Evolutionary conservation across 1,140 invertebrate species (phyloP).

Genomic region (Diplogasteroides magnus): DNA sequence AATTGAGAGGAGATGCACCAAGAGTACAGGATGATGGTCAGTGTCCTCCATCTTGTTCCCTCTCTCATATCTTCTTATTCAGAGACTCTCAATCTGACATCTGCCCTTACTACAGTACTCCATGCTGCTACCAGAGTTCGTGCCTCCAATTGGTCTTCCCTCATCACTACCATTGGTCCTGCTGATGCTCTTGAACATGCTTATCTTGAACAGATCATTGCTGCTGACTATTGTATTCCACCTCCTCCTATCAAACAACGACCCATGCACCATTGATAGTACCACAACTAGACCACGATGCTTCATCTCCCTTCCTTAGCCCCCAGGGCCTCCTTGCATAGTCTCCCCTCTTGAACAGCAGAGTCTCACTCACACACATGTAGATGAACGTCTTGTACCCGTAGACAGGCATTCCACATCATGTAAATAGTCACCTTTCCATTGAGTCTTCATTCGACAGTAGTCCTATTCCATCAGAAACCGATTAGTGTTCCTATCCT

Average conservation of each 20-base stretch:
- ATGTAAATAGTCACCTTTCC: too few relatives aligned
- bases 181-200: constrained; percentile 35
- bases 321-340: not conserved
- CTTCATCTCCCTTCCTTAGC: not conserved
- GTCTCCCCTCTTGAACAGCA: not conserved
- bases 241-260: constrained; percentile 51
- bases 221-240: constrained; percentile 39
- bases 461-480: constrained; percentile 1
- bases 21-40: constrained; percentile 44
- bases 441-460: constrained; percentile 6
- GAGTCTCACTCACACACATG: too few relatives aligned
- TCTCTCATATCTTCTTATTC: constrained; percentile 28
- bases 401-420: too few relatives aligned
- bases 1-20: constrained; percentile 47
- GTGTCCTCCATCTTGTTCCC: not conserved
- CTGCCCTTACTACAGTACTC: constrained; percentile 36
- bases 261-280: constrained; percentile 9
- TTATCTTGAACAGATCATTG: constrained; percentile 37
- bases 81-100: constrained; percentile 43
- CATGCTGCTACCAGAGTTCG: constrained; percentile 45
- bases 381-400: too few relatives aligned
- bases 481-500: not conserved
- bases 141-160: constrained; percentile 51
- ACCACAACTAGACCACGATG: not conserved
- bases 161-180: constrained; percentile 45